Evolutionary conservation across 35 echinoderm and acorn worm genomes (phyloP).

Genomic region (Holothuria glaberrima): DNA sequence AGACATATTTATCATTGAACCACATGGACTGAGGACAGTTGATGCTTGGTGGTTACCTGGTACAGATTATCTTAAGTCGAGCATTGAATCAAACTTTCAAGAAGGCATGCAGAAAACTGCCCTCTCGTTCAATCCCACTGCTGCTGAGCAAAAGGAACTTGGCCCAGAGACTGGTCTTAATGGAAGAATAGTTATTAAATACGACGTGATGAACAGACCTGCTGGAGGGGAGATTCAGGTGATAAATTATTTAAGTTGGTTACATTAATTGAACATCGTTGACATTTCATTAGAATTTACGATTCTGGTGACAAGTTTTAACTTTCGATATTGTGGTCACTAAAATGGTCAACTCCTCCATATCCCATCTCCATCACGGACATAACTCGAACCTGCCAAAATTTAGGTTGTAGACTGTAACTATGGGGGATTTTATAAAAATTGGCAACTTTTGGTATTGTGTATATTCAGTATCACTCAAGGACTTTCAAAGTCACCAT

Average conservation of each 20-base stretch:
- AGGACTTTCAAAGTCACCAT: too few relatives aligned
- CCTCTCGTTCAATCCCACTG: neutral
- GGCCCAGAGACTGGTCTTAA: neutral
- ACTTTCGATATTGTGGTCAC: too few relatives aligned
- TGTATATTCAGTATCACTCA: too few relatives aligned
- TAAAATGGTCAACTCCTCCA: too few relatives aligned
- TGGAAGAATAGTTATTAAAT: conserved; percentile 12
- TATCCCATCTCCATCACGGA: too few relatives aligned
- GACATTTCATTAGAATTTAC: too few relatives aligned
- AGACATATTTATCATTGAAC: conserved; percentile 20
- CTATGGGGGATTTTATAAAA: too few relatives aligned
- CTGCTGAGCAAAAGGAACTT: neutral
- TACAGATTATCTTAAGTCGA: neutral
- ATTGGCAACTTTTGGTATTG: too few relatives aligned
- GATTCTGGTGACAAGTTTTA: too few relatives aligned
- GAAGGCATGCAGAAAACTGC: neutral
- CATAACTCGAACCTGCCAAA: too few relatives aligned
- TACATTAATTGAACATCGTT: too few relatives aligned
- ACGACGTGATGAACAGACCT: conserved; percentile 12
- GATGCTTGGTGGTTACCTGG: neutral
- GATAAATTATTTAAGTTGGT: neutral
- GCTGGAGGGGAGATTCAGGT: conserved; percentile 7
- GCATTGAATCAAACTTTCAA: conserved; percentile 1
- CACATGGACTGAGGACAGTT: conserved; percentile 8
- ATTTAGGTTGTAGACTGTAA: too few relatives aligned